Base-by-base conservation (phyloP, 2,888 invertebrate species). In the Orthonychiurus folsomi region DNA sequence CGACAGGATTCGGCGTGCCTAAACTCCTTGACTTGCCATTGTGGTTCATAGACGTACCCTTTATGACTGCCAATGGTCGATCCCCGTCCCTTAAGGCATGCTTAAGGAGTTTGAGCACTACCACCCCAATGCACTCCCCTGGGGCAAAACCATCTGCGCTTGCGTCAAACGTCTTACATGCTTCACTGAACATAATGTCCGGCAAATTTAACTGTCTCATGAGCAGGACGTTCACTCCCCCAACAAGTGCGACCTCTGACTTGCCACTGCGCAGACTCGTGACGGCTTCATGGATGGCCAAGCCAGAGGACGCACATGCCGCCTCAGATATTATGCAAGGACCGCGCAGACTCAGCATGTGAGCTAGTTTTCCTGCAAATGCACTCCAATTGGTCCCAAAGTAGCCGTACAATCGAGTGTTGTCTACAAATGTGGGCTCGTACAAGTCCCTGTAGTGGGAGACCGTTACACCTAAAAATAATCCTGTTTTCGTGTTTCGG, bases 401-500 rank as follows among this genome's bases (percentile, higher is more conserved):
- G 37, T 65, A 67, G 1, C 47, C 55, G 3, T 60, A 23, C 18
- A 57, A 53, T 23, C 60, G 56, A 18, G 60, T 60, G 20, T 61
- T 47, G 1, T 12, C n/a, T 2, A 3, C 20, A 12, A 56, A 20
- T 2, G 12, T 15, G 18, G 50, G 3, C 5, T 59, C 59, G 18
- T n/a, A n/a, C 3, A 3, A 5, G 23, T 50, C 26, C n/a, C 24
- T n/a, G 50, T 59, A 28, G 18, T 57, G 3, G 20, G 12, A n/a
- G 24, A 26, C 56, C 47, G 91, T 92, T 20, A 89, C 91, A 64
- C 97, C 97, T 70, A 97, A 85, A 79, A 87, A 99, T 1, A 97
- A 96, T 67, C 96, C 97, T 59, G 94, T 95, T 74, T 85, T 87
- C 12, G 87, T 84, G 59, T 96, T 96, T 72, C 88, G 84, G 58